Evolutionary conservation across 2,888 invertebrate genomes (phyloP), one percentile per base, ranked within the genome.

Genomic region (Oegoconia quadripuncta): DNA sequence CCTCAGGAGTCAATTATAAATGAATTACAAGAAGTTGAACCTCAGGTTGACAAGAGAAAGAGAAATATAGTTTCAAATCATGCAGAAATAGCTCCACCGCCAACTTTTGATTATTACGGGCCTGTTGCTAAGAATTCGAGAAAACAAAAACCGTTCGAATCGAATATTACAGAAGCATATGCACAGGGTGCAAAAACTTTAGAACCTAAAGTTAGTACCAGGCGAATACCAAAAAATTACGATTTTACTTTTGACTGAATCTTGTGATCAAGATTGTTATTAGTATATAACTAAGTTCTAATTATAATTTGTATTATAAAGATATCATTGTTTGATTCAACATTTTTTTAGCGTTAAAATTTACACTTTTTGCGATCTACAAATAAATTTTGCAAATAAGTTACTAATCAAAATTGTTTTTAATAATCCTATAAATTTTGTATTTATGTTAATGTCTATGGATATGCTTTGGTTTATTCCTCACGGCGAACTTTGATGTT

Each of bases 81-180:
- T 33, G 41, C 73, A 13, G 91, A 91, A 73, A 88, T 93, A 48
- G 89, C 92, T 5, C 92, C 92, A 5, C 93, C 93, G 1, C 84
- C 92, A 0, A 90, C 90, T 1, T 91, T 89, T 55, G 90, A 93
- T 17, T 91, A 93, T 61, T 90, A 90, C 53, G 90, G 90, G 0
- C 89, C 90, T 6, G 55, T 65, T 18, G 52, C 75, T 3, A 86
- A 83, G 48, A 64, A 73, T 16, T 48, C 52, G 4, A 80, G 58
- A 46, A 42, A 61, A 22, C 54, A 71, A 31, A 77, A 70, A 48
- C 83, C 83, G n/a, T 86, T 86, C 44, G 55, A 69, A 18, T 83
- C 76, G 3, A 78, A 81, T 57, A 70, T 83, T 15, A 65, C 63
- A 49, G 88, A 82, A 69, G 82, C 87, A 1, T 87, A 71, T 50